Percentiles rank a stretch among this genome's conserved stretches.
phyloP scores from a whole-genome alignment of 2,888 invertebrate genomes.

The Chironomus tentans region DNA sequence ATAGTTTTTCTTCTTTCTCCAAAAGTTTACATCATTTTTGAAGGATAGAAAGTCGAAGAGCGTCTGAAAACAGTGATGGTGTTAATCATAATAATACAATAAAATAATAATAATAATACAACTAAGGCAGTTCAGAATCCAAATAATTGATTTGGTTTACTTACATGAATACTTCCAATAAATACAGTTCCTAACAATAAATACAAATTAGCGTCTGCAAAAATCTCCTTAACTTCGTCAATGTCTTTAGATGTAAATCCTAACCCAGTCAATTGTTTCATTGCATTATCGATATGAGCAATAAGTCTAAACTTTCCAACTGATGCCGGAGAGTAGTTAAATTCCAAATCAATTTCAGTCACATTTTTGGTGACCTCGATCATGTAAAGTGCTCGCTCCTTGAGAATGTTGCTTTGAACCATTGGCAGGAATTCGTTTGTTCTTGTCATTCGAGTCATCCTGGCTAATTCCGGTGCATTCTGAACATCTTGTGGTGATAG shows the following conservation, averaged over 20 bases:
- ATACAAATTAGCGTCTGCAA: constrained; percentile 91
- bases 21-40: constrained; percentile 95
- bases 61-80: constrained; percentile 58
- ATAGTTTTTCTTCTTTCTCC: constrained; percentile 77
- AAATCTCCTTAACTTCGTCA: constrained; percentile 93
- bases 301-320: constrained; percentile 71
- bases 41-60: constrained; percentile 95
- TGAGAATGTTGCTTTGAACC: constrained; percentile 67
- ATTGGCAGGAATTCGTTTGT: constrained; percentile 69
- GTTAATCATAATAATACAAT: no score
- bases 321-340: constrained; percentile 64
- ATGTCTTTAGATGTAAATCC: constrained; percentile 90
- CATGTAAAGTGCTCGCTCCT: constrained; percentile 67
- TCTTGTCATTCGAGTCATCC: constrained; percentile 52
- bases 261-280: constrained; percentile 58
- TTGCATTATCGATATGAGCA: constrained; percentile 65
- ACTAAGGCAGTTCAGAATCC: no score
- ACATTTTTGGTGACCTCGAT: constrained; percentile 53
- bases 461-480: constrained; percentile 55
- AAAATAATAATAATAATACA: no score
- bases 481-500: constrained; percentile 53
- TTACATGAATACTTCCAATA: constrained; percentile 88
- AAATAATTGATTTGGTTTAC: no score
- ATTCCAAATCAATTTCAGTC: constrained; percentile 54
- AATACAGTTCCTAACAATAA: constrained; percentile 81